These are phyloP conservation scores for Sinella curviseta DNA, from an alignment of 1,140 invertebrate species.

Conservation along the genomic window DNA sequence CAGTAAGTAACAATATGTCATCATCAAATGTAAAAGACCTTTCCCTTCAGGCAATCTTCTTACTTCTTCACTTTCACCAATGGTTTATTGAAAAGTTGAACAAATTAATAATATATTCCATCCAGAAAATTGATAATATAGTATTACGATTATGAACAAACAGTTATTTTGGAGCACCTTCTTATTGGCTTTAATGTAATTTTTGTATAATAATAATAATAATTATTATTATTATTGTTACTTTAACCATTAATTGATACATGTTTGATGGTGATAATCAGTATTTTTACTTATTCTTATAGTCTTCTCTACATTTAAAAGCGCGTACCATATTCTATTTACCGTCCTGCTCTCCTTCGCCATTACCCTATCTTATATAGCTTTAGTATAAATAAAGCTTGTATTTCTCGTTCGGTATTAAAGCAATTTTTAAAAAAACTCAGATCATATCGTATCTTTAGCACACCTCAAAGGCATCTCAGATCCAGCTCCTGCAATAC, in stretches of 20 bases:
- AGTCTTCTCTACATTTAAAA: background rate
- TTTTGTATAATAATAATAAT: background rate
- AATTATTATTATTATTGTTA: background rate
- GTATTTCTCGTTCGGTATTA: background rate
- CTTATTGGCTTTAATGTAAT: background rate
- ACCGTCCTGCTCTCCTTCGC: background rate
- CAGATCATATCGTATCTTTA: constrained; percentile 16
- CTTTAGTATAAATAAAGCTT: background rate
- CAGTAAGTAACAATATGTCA: background rate
- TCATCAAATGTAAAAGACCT: background rate
- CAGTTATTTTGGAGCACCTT: constrained; percentile 6
- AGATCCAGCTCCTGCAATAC: constrained; percentile 13
- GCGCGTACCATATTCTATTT: background rate
- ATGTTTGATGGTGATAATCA: background rate
- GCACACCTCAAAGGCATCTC: constrained; percentile 18
- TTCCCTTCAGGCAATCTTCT: background rate
- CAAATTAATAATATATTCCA: background rate
- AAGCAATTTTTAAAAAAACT: constrained; percentile 25
- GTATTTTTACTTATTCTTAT: background rate
- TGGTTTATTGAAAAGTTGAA: no score
- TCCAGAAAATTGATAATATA: background rate
- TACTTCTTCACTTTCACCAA: no score
- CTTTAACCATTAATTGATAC: background rate
- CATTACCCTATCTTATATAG: background rate
- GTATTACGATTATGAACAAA: background rate